These are phyloP conservation scores for Cartodere bifasciata DNA, from an alignment of 2,888 invertebrate genomes.

Conservation along the genomic window DNA sequence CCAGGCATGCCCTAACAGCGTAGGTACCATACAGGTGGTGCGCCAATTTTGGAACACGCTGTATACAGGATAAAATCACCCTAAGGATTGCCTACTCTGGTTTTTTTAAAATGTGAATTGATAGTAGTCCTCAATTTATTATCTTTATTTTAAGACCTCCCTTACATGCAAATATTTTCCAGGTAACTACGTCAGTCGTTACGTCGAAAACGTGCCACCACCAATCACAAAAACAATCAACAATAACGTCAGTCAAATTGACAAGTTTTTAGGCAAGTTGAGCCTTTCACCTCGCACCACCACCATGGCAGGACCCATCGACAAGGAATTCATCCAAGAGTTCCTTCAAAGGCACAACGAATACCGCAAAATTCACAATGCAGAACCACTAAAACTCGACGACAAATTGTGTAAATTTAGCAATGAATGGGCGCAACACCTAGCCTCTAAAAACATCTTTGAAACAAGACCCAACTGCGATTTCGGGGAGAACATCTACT, in stretches of 20 bases:
- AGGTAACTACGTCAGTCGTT: constrained; percentile 72
- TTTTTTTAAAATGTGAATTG: too few species aligned
- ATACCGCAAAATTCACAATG: constrained; percentile 56
- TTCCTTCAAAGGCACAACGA: constrained; percentile 66
- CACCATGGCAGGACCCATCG: constrained; percentile 7
- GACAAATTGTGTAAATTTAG: constrained; percentile 53
- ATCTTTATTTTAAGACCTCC: too few species aligned
- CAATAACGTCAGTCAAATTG: not conserved
- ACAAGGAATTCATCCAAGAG: constrained; percentile 49
- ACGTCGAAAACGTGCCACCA: constrained; percentile 58
- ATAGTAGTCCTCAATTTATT: too few species aligned
- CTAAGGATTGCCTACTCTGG: too few species aligned
- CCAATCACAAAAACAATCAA: constrained; percentile 32
- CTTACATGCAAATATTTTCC: too few species aligned
- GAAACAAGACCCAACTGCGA: constrained; percentile 65
- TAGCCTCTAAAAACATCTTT: constrained; percentile 51
- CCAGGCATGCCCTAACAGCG: too few species aligned
- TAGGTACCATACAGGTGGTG: too few species aligned
- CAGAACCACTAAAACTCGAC: constrained; percentile 50
- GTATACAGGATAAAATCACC: too few species aligned
- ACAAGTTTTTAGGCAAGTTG: not conserved
- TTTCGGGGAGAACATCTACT: constrained; percentile 77
- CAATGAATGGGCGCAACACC: constrained; percentile 57
- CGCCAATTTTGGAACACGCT: too few species aligned
- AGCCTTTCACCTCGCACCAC: not conserved